Evolutionary conservation across 1,140 invertebrate genomes (phyloP).

Genomic region (Bombus terrestris): DNA sequence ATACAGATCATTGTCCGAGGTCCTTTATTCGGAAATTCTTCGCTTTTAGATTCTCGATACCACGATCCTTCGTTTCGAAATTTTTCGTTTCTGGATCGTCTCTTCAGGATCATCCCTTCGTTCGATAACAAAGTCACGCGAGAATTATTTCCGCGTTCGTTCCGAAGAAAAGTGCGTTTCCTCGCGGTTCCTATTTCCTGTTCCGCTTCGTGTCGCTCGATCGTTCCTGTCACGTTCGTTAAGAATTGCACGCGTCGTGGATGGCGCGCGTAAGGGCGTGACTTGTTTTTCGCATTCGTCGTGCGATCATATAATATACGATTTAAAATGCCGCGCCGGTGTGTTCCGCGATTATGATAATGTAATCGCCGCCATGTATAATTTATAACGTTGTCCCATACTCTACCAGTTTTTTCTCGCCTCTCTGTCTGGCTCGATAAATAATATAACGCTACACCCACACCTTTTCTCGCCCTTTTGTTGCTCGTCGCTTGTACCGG

Average conservation of each 20-base stretch:
- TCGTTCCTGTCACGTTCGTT: conserved; percentile 64
- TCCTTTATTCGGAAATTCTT: too few species aligned
- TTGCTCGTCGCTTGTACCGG: background rate
- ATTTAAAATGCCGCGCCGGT: conserved; percentile 40
- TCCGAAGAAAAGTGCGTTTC: background rate
- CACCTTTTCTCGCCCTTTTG: background rate
- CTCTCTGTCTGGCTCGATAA: conserved; percentile 22
- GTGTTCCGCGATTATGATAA: conserved; percentile 52
- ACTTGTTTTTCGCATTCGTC: conserved; percentile 44
- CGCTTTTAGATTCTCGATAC: too few species aligned
- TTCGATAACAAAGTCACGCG: background rate
- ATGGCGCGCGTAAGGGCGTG: conserved; percentile 30
- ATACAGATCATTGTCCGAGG: too few species aligned
- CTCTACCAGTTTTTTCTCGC: background rate
- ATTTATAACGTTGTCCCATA: conserved; percentile 39
- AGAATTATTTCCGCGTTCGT: background rate
- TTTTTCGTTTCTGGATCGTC: too few species aligned
- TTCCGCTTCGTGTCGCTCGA: conserved; percentile 44
- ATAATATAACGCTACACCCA: conserved; percentile 32
- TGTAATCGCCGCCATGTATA: conserved; percentile 53
- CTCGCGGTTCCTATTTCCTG: background rate
- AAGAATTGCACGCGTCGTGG: conserved; percentile 36
- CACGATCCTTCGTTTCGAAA: too few species aligned
- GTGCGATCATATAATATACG: conserved; percentile 47
- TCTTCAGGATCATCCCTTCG: too few species aligned